These are phyloP conservation scores for Drosophila prolongata DNA, from an alignment of 2,888 invertebrate species.

Conservation along the genomic window DNA sequence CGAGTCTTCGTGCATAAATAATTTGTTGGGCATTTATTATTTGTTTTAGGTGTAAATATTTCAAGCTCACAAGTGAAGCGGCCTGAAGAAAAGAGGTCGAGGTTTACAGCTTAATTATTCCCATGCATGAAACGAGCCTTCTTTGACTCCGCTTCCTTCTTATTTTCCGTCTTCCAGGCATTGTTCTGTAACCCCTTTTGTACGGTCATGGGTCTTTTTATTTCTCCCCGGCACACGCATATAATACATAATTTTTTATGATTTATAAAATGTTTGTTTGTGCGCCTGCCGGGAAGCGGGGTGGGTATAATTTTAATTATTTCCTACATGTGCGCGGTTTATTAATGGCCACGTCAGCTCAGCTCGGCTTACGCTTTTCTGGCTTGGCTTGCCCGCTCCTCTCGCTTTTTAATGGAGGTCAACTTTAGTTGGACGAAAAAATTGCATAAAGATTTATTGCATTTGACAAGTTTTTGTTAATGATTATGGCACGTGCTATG, in stretches of 20 bases:
- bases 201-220: slow-evolving; percentile 14
- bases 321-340: slow-evolving; percentile 68
- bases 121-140: slow-evolving; percentile 71
- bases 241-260: slow-evolving; percentile 79
- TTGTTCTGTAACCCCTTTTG: slow-evolving; percentile 59
- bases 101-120: slow-evolving; percentile 81
- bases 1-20: slow-evolving; percentile 70
- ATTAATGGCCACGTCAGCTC: slow-evolving; percentile 62
- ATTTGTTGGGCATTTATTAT: slow-evolving; percentile 77
- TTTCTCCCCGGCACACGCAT: slow-evolving; percentile 58
- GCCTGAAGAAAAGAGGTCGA: slow-evolving; percentile 74
- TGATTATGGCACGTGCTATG: slow-evolving; percentile 44
- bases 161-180: slow-evolving; percentile 24
- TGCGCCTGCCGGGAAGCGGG: neutral
- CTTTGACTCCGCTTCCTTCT: slow-evolving; percentile 16
- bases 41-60: slow-evolving; percentile 78
- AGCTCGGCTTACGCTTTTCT: slow-evolving; percentile 21
- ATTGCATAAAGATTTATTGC: slow-evolving; percentile 42
- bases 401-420: slow-evolving; percentile 53
- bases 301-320: slow-evolving; percentile 62
- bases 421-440: slow-evolving; percentile 40
- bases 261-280: slow-evolving; percentile 63
- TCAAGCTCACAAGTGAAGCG: slow-evolving; percentile 73
- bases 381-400: slow-evolving; percentile 12
- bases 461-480: slow-evolving; percentile 46